Evolutionary conservation across 2,888 invertebrate species (phyloP).

Genomic region (Athalia rosae): DNA sequence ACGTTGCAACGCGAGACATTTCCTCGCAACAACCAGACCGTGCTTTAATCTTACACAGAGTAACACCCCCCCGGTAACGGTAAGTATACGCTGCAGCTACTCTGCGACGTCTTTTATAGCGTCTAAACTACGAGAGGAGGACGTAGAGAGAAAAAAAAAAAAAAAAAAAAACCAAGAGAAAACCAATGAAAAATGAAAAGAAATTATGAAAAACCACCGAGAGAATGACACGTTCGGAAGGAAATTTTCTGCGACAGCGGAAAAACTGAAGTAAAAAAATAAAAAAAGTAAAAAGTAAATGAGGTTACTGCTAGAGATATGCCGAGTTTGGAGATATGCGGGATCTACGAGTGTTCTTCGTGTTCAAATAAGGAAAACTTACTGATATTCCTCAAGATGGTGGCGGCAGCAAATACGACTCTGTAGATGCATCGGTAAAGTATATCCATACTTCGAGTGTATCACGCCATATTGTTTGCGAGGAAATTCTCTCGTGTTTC

Average conservation of each 20-base stretch:
- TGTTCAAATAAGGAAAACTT: constrained; percentile 53
- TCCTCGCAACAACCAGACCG: constrained; percentile 24
- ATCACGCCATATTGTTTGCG: constrained; percentile 61
- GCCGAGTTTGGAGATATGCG: too few relatives aligned
- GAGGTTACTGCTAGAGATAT: too few relatives aligned
- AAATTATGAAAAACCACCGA: not conserved
- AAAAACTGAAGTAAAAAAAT: too few relatives aligned
- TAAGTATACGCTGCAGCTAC: too few relatives aligned
- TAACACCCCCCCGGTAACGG: not conserved
- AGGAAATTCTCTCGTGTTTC: constrained; percentile 15
- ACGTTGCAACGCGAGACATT: not conserved
- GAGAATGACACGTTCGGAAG: not conserved
- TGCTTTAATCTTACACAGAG: constrained; percentile 20
- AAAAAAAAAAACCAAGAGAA: too few relatives aligned
- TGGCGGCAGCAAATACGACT: constrained; percentile 60
- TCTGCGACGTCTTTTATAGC: not conserved
- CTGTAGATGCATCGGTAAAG: constrained; percentile 64
- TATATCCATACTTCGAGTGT: constrained; percentile 61
- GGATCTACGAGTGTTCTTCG: too few relatives aligned
- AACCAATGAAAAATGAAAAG: not conserved
- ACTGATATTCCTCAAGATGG: constrained; percentile 65
- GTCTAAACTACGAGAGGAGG: not conserved
- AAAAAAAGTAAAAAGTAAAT: too few relatives aligned
- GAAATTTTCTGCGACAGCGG: too few relatives aligned
- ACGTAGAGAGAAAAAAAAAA: not conserved